These are phyloP conservation scores for Oligia strigilis DNA, from an alignment of 2,888 invertebrate species.

Conservation along the genomic window DNA sequence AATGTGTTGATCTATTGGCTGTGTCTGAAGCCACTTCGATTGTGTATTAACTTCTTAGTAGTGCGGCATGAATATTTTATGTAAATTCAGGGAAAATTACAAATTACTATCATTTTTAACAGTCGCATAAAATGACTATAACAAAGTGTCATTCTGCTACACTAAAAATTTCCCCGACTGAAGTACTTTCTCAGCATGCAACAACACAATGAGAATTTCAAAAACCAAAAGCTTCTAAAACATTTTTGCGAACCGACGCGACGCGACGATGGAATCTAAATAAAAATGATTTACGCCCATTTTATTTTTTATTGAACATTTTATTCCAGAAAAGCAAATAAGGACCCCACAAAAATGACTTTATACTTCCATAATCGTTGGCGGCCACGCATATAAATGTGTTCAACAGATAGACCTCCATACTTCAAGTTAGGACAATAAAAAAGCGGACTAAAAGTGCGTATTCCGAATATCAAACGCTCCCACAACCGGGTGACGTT, in stretches of 20 bases:
- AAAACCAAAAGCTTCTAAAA: background rate
- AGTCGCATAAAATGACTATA: too few species aligned
- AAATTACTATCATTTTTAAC: background rate
- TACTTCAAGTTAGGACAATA: slow-evolving; percentile 62
- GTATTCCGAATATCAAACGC: slow-evolving; percentile 64
- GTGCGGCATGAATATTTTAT: background rate
- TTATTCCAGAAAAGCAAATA: slow-evolving; percentile 47
- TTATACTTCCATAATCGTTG: slow-evolving; percentile 56
- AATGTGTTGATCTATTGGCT: slow-evolving; percentile 31
- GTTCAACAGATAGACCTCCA: slow-evolving; percentile 57
- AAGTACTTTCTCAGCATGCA: background rate
- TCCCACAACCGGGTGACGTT: slow-evolving; percentile 50
- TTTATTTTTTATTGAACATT: slow-evolving; percentile 27
- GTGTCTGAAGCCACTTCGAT: background rate
- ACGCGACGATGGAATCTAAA: slow-evolving; percentile 1
- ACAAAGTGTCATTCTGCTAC: background rate
- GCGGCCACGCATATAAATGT: slow-evolving; percentile 57
- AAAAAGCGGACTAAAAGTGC: slow-evolving; percentile 59
- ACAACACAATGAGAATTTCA: background rate
- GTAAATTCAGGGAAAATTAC: background rate
- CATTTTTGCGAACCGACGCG: background rate
- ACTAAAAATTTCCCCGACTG: too few species aligned
- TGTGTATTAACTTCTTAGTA: background rate
- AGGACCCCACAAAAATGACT: slow-evolving; percentile 34
- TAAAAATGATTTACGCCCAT: slow-evolving; percentile 34